Base-by-base conservation (phyloP, 2,113 vertebrate genomes). In the Murina feae region DNA sequence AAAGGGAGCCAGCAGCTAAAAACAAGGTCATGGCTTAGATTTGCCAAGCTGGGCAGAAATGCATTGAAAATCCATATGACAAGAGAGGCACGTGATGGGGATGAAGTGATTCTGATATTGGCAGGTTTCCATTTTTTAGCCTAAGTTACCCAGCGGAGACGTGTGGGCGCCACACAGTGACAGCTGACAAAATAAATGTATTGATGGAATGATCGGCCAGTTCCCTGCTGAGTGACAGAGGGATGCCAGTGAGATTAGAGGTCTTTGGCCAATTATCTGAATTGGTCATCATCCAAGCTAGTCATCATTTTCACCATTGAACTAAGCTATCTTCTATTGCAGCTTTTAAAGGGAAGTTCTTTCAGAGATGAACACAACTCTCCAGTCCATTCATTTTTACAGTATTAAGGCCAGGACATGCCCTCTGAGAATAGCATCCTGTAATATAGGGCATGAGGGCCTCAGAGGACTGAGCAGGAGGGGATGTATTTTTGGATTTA, bases 111-210 rank as follows among this genome's bases (percentile, higher is more conserved):
- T 88, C 66, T 78, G 53, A 81, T 91, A 92, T 90, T 96, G 96
- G 88, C 95, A 96, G 72, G 83, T 93, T 96, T 97, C 95, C 93
- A 94, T 91, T 82, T 85, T 88, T 83, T 79, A 49, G 88, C 42
- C 85, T 16, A 58, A 81, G 92, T 93, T 90, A 49, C 94, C 84
- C 90, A 93, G 88, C 95, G 90, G 95, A 93, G 95, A 95, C 30
- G 1, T 94, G 94, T 86, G 92, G 84, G 93, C 21, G 10, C 92
- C 92, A 75, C 87, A 88, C 80, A 63, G 85, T 92, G 94, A 96
- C 92, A 96, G 88, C 85, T 96, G 97, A 95, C 96, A 97, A 88
- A 96, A 94, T 93, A 93, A 96, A 96, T 32, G 92, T 93, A 95
- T 96, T 75, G 96, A 94, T 88, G 81, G 81, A 87, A 68, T 85